Base-by-base conservation (phyloP, 2,113 vertebrate species). In the Myanophis thanlyinensis region DNA sequence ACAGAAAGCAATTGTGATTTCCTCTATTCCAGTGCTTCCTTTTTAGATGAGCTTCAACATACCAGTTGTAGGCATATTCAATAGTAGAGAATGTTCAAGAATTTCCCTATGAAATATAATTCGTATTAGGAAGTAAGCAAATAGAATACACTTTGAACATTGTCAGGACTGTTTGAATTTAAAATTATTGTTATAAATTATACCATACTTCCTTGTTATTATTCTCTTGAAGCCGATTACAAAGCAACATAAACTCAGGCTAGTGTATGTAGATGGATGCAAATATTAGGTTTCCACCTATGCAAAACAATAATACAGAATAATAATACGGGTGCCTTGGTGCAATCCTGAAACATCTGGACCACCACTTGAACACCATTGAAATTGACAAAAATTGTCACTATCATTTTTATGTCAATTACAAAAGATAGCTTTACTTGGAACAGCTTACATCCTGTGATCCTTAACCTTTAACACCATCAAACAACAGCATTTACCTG, bases 181-280 rank as follows among this genome's bases (percentile, higher is more conserved):
- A 80, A 93, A 91, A 95, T 94, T 94, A 18, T 89, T 59, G 86
- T 94, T 95, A 94, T 96, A 96, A 96, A 96, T 96, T 95, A 94
- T 85, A 92, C 89, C 90, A 92, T 90, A 93, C 92, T 56, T 90
- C 94, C 59, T 96, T 97, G 93, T 92, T 96, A 92, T 93, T 96
- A 94, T 96, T 96, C 97, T 97, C 95, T 80, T 90, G 93, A 96
- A 96, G 95, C 59, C 92, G 93, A 95, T 97, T 93, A 92, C n/a
- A 67, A 91, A 96, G 94, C 94, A 95, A 94, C 96, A 97, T 95
- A 95, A 85, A 85, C 53, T 30, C 94, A 93, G 94, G 95, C 92
- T 73, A 90, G 90, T 95, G 30, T 52, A 49, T 48, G 67, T 91
- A 97, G 92, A 96, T 95, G 95, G 91, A 94, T 91, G 95, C 95